phyloP scores from a whole-genome alignment of 2,113 vertebrate species.

The Anas platyrhynchos region DNA sequence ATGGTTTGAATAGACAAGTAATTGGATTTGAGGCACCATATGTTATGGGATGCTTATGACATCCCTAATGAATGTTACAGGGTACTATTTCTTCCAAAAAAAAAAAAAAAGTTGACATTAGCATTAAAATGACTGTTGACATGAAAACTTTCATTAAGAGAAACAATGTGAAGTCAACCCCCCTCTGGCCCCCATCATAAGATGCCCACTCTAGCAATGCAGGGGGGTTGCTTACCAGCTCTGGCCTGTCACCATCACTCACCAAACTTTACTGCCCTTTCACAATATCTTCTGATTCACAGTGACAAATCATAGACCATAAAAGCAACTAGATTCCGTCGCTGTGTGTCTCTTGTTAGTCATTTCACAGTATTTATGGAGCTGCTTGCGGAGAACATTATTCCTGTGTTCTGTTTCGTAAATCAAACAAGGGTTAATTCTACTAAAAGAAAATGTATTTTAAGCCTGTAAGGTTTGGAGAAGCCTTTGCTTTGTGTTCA shows the following conservation, averaged over 20 bases:
- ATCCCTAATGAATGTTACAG: constrained; percentile 29
- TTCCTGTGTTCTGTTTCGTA: constrained; percentile 30
- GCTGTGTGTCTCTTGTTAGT: neutral
- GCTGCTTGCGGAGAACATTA: constrained; percentile 1
- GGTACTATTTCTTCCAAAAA: neutral
- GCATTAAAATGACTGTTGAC: constrained; percentile 15
- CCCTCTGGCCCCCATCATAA: neutral
- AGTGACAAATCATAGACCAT: neutral
- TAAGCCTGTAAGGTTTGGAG: neutral
- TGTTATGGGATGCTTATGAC: constrained; percentile 33
- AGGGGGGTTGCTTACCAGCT: neutral
- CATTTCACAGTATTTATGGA: constrained; percentile 34
- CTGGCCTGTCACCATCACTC: constrained; percentile 5
- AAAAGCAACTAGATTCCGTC: neutral
- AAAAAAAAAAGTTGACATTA: neutral
- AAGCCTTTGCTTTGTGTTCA: neutral
- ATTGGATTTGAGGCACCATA: constrained; percentile 54
- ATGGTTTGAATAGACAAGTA: constrained; percentile 55
- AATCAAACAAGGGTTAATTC: constrained; percentile 29
- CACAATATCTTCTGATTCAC: neutral
- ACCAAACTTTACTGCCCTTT: neutral
- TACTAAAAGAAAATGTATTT: constrained; percentile 10
- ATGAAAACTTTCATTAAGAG: neutral
- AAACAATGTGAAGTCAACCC: neutral
- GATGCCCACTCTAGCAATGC: neutral